phyloP scores from a whole-genome alignment of 2,797 vertebrate genomes.

The Notolepis coatsorum region DNA sequence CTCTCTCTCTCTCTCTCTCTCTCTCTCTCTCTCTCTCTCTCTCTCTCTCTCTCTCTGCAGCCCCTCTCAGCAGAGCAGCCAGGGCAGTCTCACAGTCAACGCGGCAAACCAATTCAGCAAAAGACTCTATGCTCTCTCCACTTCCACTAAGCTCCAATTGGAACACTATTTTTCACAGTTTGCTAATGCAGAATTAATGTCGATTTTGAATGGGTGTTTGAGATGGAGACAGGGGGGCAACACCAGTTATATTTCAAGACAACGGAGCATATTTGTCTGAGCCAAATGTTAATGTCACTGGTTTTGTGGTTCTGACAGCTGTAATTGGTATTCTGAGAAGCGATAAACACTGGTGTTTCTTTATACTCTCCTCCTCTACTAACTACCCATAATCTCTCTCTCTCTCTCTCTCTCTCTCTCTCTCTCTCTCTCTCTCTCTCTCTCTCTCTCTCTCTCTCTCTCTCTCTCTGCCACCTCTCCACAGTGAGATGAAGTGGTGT shows the following conservation, averaged over 20 bases:
- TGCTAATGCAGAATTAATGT: constrained; percentile 66
- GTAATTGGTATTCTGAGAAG: constrained; percentile 50
- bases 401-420: not conserved
- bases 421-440: not conserved
- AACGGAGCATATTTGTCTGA: constrained; percentile 33
- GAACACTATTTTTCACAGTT: constrained; percentile 72
- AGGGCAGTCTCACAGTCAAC: constrained; percentile 45
- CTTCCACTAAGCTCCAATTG: constrained; percentile 57
- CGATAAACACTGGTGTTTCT: constrained; percentile 8
- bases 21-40: constrained; percentile 21
- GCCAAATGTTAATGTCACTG: constrained; percentile 43
- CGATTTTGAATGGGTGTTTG: constrained; percentile 50
- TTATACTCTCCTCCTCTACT: not conserved
- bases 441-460: not conserved
- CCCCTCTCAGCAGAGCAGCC: constrained; percentile 46
- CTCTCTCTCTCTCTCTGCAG: constrained; percentile 20
- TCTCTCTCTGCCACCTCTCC: not conserved
- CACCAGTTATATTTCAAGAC: constrained; percentile 32
- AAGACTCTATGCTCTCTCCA: constrained; percentile 57
- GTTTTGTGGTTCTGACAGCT: constrained; percentile 38
- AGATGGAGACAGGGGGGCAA: constrained; percentile 45
- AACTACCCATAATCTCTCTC: too few species aligned
- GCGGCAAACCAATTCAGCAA: constrained; percentile 62
- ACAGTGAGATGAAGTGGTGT: constrained; percentile 26
- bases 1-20: constrained; percentile 10